Conservation (phyloP, 2,888 invertebrate species). For the Eupithecia inturbata region DNA sequence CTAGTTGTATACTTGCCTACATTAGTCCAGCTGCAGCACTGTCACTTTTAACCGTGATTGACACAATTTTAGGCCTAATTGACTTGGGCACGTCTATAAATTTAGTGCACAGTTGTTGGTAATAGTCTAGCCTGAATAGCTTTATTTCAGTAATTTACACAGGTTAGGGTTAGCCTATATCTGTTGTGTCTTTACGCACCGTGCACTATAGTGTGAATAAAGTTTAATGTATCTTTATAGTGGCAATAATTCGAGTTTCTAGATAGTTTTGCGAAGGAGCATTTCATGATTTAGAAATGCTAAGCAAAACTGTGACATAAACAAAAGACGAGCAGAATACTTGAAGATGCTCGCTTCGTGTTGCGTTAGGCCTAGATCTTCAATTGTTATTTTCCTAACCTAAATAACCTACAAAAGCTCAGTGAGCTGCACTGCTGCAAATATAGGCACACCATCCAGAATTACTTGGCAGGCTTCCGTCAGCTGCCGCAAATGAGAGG, state of each 20-base stretch:
- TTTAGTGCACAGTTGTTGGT: constrained; percentile 16
- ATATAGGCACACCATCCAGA: neutral
- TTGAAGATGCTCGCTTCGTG: neutral
- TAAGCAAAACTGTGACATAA: neutral
- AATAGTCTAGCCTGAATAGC: constrained; percentile 17
- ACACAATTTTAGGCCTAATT: constrained; percentile 36
- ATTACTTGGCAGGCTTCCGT: constrained; percentile 10
- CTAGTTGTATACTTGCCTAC: neutral
- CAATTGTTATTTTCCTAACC: neutral
- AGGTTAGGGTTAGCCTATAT: neutral
- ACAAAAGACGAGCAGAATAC: neutral
- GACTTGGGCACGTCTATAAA: constrained; percentile 30
- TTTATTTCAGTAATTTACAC: constrained; percentile 29
- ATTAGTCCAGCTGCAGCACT: constrained; percentile 1
- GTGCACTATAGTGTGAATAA: neutral
- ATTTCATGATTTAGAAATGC: neutral
- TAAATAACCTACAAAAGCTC: neutral
- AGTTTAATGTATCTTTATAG: neutral
- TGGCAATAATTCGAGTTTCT: neutral
- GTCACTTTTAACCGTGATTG: constrained; percentile 27
- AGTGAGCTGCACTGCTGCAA: neutral
- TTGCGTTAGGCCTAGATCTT: neutral
- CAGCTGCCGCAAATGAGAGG: neutral
- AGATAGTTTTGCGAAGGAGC: neutral
- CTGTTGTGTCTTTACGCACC: neutral